Base-by-base conservation (phyloP, 2,797 vertebrate genomes). In the Strix occidentalis region DNA sequence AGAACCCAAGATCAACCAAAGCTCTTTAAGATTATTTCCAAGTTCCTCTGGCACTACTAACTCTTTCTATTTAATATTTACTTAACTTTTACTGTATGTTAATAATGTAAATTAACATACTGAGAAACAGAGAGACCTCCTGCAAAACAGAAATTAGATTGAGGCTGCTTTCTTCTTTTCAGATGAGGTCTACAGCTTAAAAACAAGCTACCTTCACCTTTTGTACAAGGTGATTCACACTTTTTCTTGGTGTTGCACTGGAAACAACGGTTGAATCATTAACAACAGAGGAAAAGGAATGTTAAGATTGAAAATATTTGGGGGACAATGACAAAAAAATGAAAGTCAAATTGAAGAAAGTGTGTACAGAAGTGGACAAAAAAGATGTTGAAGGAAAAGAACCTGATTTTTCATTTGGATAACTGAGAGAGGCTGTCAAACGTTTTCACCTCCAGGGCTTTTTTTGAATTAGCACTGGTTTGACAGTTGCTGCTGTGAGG, bases 401-500 rank as follows among this genome's bases (percentile, higher is more conserved):
- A 74, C 56, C 82, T 76, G 82, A 84, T 91, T 96, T 94, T 97
- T 97, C 86, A 88, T 71, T 91, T 95, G 95, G 89, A 89, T 96
- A 94, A 91, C 50, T 65, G 94, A 74, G 86, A 93, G 93, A 87
- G 28, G 61, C 90, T 97, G 92, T 95, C 95, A 90, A 87, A 79
- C 2, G 2, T 63, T 92, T 89, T 96, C 90, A 96, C 87, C 96
- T 97, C 68, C 74, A 71, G 92, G 95, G 96, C 93, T 82, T 97
- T 96, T 93, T 97, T 91, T 97, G 95, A 97, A 97, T 96, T 96
- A 97, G 50, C 95, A 87, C 76, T 75, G 79, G 91, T 92, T 85
- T 98, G 97, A 97, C 96, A 98, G 91, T 93, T 87, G 95, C 94
- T 94, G 91, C 96, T 96, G 96, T 92, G 95, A 85, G 95, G 89